Evolutionary conservation across 2,888 invertebrate species (phyloP).

Genomic region (Hydropsyche betteni): DNA sequence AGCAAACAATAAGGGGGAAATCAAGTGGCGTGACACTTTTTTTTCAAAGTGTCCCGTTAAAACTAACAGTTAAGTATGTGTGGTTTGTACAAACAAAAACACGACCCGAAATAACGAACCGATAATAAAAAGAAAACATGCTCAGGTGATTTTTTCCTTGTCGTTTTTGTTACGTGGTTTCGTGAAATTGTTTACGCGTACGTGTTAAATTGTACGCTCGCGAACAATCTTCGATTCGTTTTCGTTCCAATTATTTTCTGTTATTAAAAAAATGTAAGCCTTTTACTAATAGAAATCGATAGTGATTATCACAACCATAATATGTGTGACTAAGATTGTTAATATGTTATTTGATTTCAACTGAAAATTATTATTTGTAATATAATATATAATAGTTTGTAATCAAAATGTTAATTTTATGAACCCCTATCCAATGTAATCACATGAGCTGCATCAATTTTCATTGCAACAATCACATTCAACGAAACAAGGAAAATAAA

Average conservation of each 20-base stretch:
- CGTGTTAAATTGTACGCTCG: not conserved
- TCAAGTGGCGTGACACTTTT: constrained; percentile 21
- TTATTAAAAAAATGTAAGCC: too few species aligned
- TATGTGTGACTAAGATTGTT: too few species aligned
- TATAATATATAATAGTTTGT: too few species aligned
- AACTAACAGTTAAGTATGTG: constrained; percentile 16
- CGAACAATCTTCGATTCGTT: not conserved
- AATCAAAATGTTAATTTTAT: too few species aligned
- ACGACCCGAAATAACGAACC: not conserved
- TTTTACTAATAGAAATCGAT: too few species aligned
- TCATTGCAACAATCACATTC: too few species aligned
- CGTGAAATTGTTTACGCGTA: not conserved
- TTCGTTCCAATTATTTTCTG: not conserved
- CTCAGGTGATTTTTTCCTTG: not conserved
- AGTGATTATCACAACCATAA: too few species aligned
- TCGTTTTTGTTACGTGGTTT: not conserved
- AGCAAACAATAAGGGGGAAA: constrained; percentile 12
- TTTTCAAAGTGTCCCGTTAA: constrained; percentile 14
- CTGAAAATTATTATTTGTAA: too few species aligned
- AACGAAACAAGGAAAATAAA: too few species aligned
- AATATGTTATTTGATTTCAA: too few species aligned
- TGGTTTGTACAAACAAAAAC: constrained; percentile 1
- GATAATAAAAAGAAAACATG: not conserved
- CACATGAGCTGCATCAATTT: too few species aligned
- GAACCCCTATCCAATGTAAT: too few species aligned